These are phyloP conservation scores for Lerista edwardsae DNA, from an alignment of 2,797 vertebrate genomes.

Conservation along the genomic window DNA sequence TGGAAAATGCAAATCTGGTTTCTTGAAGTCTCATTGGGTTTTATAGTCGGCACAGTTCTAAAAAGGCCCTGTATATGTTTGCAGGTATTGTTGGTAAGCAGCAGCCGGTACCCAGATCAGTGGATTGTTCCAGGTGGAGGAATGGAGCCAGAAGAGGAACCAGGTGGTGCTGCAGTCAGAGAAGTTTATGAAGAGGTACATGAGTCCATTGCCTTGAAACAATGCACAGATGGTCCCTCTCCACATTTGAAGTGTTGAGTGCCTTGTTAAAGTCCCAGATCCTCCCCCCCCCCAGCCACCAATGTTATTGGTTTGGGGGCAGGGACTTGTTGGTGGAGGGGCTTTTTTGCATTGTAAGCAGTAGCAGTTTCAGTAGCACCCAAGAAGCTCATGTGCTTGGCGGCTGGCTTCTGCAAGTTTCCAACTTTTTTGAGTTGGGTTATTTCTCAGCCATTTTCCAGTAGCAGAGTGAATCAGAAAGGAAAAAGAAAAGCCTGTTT, in stretches of 20 bases:
- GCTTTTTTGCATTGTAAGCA: too few relatives aligned
- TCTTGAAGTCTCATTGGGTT: neutral
- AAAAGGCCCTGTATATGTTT: neutral
- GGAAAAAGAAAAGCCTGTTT: too few relatives aligned
- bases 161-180: conserved; percentile 91
- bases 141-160: conserved; percentile 98
- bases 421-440: too few relatives aligned
- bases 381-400: too few relatives aligned
- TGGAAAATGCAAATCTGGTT: neutral
- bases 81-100: conserved; percentile 94
- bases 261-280: too few relatives aligned
- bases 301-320: too few relatives aligned
- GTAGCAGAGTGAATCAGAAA: too few relatives aligned
- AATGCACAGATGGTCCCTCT: neutral
- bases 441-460: too few relatives aligned
- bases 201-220: neutral
- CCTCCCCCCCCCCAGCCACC: too few relatives aligned
- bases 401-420: too few relatives aligned
- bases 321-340: too few relatives aligned
- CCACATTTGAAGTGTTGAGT: neutral
- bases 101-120: conserved; percentile 96
- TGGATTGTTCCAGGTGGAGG: conserved; percentile 99
- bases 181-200: conserved; percentile 98
- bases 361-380: too few relatives aligned
- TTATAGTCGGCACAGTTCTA: neutral